Percentiles rank a stretch among this genome's conserved stretches.
Conservation (phyloP, 2,113 vertebrate species). For the Hirundichthys speculiger region DNA sequence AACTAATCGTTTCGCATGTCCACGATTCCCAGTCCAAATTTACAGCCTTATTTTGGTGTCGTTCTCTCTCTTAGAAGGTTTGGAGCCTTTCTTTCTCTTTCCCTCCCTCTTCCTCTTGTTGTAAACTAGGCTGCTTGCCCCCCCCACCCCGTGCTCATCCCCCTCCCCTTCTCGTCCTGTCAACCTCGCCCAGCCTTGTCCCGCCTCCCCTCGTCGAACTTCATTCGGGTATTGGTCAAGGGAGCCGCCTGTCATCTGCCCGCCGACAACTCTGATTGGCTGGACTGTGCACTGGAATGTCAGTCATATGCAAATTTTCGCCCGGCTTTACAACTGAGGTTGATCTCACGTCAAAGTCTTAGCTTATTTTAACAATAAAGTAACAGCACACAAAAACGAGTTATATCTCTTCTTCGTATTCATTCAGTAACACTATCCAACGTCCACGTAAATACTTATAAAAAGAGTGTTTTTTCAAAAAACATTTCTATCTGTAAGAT, state of each 20-base stretch:
- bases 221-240: slow-evolving; percentile 62
- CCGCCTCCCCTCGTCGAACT: slow-evolving; percentile 55
- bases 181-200: slow-evolving; percentile 84
- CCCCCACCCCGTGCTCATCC: slow-evolving; percentile 54
- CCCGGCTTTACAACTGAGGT: slow-evolving; percentile 23
- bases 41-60: slow-evolving; percentile 51
- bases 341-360: not conserved
- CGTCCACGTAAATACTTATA: not conserved
- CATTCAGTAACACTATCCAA: not conserved
- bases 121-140: slow-evolving; percentile 79
- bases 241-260: slow-evolving; percentile 49
- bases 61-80: slow-evolving; percentile 25
- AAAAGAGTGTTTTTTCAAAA: slow-evolving; percentile 22
- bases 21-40: slow-evolving; percentile 36
- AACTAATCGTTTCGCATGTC: slow-evolving; percentile 61
- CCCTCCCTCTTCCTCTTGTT: slow-evolving; percentile 79
- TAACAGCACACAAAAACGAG: not conserved
- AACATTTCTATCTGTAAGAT: slow-evolving; percentile 34
- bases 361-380: not conserved
- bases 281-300: slow-evolving; percentile 79
- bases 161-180: slow-evolving; percentile 73
- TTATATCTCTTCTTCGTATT: not conserved
- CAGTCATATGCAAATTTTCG: slow-evolving; percentile 85
- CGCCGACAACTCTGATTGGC: slow-evolving; percentile 68
- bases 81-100: slow-evolving; percentile 70